A percentile compares a stretch with the other conserved stretches of the same genome.
phyloP scores from a whole-genome alignment of 2,888 invertebrate species.

The Aromia moschata region DNA sequence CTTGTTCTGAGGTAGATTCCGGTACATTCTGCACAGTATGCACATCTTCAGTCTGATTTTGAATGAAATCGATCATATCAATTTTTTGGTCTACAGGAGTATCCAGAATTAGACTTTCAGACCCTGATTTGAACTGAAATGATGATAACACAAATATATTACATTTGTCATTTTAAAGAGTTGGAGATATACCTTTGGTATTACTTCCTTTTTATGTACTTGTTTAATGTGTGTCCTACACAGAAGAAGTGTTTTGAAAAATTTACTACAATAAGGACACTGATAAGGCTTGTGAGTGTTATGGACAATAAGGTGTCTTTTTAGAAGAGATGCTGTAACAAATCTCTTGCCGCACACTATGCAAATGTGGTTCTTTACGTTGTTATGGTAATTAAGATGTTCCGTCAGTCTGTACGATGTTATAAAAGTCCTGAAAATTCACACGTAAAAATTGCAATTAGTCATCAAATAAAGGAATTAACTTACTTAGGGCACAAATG shows the following conservation, averaged over 20 bases:
- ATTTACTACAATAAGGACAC: slow-evolving; percentile 71
- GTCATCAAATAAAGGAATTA: too few species aligned
- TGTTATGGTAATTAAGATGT: slow-evolving; percentile 57
- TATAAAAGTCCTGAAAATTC: slow-evolving; percentile 51
- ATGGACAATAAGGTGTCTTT: slow-evolving; percentile 59
- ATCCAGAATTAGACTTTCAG: not conserved
- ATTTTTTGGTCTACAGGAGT: not conserved
- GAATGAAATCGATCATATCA: not conserved
- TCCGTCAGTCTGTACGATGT: slow-evolving; percentile 53
- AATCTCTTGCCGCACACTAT: slow-evolving; percentile 60
- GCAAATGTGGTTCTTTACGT: slow-evolving; percentile 57
- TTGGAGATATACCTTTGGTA: slow-evolving; percentile 18
- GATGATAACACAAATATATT: not conserved
- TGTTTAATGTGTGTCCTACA: slow-evolving; percentile 73
- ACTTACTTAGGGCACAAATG: slow-evolving; percentile 57
- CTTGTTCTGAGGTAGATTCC: not conserved
- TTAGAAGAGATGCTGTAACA: slow-evolving; percentile 56
- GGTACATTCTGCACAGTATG: not conserved
- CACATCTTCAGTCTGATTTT: not conserved
- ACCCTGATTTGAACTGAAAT: slow-evolving; percentile 3
- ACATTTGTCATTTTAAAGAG: not conserved
- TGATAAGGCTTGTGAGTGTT: slow-evolving; percentile 64
- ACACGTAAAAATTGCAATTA: too few species aligned
- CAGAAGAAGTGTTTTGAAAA: slow-evolving; percentile 68
- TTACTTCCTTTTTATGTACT: slow-evolving; percentile 65